phyloP scores from a whole-genome alignment of 2,888 invertebrate species.

The Eurytoma californica region DNA sequence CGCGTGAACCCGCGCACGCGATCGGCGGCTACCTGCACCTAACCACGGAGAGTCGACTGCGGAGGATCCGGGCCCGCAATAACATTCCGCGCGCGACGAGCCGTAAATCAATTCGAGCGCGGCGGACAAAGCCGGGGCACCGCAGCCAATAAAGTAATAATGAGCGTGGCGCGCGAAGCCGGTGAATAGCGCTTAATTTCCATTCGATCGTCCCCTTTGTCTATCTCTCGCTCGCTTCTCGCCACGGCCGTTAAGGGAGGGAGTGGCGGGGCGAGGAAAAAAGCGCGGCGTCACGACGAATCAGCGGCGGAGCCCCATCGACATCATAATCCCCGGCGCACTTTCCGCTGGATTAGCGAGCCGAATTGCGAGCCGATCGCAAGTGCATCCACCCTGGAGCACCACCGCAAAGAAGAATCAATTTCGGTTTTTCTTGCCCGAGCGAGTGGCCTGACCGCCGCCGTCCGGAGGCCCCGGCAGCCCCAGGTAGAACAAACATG shows the following conservation, averaged over 20 bases:
- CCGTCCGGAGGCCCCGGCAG: slow-evolving; percentile 22
- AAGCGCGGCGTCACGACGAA: slow-evolving; percentile 46
- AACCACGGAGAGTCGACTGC: slow-evolving; percentile 9
- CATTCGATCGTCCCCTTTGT: slow-evolving; percentile 13
- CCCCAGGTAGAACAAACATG: slow-evolving; percentile 67
- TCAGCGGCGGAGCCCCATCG: slow-evolving; percentile 22
- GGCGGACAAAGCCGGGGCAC: slow-evolving; percentile 17
- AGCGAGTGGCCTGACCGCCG: background rate
- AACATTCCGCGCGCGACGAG: slow-evolving; percentile 16
- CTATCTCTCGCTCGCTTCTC: background rate
- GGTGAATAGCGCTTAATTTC: slow-evolving; percentile 15
- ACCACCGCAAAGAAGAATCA: slow-evolving; percentile 68
- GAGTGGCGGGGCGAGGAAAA: background rate
- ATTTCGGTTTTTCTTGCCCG: slow-evolving; percentile 68
- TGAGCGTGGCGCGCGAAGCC: background rate
- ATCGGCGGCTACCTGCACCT: slow-evolving; percentile 3
- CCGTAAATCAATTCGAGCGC: slow-evolving; percentile 41
- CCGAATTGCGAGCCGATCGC: slow-evolving; percentile 28
- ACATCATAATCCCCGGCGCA: slow-evolving; percentile 50
- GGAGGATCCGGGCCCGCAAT: too few relatives aligned
- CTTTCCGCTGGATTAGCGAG: slow-evolving; percentile 52
- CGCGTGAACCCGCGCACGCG: slow-evolving; percentile 12
- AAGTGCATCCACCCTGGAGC: background rate
- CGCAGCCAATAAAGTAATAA: background rate
- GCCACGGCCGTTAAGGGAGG: background rate